Base-by-base conservation (phyloP, 2,113 vertebrate species). In the Silurus asotus region DNA sequence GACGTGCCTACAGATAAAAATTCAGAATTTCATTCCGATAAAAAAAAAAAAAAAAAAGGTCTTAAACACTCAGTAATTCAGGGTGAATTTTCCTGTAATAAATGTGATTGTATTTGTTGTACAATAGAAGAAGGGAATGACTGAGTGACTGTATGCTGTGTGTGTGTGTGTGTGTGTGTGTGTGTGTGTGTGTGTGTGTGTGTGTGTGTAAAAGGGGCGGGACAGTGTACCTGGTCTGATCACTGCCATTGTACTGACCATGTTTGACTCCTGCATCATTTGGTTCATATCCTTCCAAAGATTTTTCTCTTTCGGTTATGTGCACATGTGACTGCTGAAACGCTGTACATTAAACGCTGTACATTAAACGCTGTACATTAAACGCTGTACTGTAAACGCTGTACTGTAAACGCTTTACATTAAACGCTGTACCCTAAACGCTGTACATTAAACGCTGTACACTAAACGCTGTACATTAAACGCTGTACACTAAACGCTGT, bases 201-300 rank as follows among this genome's bases (percentile, higher is more conserved):
- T 76, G 83, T 2, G 0, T 61, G 6, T 89, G 62, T 76, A 82
- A 49, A 93, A 96, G 96, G 94, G 93, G 89, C 90, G 87, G 89
- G 94, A 94, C 90, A 95, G 95, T 89, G 94, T 93, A 89, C 93
- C 93, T 25, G 89, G 92, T 91, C 89, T 96, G 87, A 92, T 96
- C 84, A 93, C 93, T 91, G 94, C 88, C 82, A 93, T 97, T 92
- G 85, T 92, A 90, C 92, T 97, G 93, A 94, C 95, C 89, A 80
- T 96, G 88, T 92, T 95, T 92, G 96, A 97, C 89, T 95, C 96
- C 91, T 90, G 93, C 90, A 87, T 88, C 94, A 91, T 95, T 78
- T 97, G 95, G 96, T 97, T 95, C 93, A 97, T 97, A 97, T 97
- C 96, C 96, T 97, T 96, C 90, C 81, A 84, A 80, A 69, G 19